phyloP scores from a whole-genome alignment of 2,113 vertebrate genomes.

The Chaetops frenatus region DNA sequence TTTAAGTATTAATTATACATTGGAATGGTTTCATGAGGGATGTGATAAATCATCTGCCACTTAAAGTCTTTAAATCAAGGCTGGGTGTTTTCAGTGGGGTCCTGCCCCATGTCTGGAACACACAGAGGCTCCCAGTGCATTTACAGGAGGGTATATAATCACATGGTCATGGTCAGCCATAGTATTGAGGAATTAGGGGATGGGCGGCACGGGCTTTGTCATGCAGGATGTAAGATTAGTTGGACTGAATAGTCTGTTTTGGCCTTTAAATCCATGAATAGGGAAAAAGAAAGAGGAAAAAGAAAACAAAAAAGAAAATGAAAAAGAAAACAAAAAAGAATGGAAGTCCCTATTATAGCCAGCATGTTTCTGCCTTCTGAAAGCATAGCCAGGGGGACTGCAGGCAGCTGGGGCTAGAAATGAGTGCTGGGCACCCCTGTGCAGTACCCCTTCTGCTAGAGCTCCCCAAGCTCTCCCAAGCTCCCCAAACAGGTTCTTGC shows the following conservation, averaged over 20 bases:
- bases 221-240: conserved; percentile 19
- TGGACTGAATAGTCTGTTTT: conserved; percentile 1
- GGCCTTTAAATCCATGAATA: not conserved
- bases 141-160: not conserved
- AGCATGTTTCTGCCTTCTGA: not conserved
- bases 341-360: not conserved
- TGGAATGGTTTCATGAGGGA: not conserved
- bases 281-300: not conserved
- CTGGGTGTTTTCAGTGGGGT: not conserved
- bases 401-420: not conserved
- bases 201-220: not conserved
- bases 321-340: not conserved
- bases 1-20: conserved; percentile 21
- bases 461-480: not conserved
- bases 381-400: not conserved
- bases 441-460: not conserved
- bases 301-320: not conserved
- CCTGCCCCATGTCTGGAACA: not conserved
- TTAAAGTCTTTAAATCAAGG: conserved; percentile 13
- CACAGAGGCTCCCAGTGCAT: not conserved
- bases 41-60: not conserved
- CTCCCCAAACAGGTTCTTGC: not conserved
- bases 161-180: not conserved
- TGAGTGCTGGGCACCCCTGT: not conserved
- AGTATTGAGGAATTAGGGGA: not conserved